A percentile compares a stretch with the other conserved stretches of the same genome.
Evolutionary conservation across 2,797 vertebrate genomes (phyloP).

Genomic region (Mustela erminea): DNA sequence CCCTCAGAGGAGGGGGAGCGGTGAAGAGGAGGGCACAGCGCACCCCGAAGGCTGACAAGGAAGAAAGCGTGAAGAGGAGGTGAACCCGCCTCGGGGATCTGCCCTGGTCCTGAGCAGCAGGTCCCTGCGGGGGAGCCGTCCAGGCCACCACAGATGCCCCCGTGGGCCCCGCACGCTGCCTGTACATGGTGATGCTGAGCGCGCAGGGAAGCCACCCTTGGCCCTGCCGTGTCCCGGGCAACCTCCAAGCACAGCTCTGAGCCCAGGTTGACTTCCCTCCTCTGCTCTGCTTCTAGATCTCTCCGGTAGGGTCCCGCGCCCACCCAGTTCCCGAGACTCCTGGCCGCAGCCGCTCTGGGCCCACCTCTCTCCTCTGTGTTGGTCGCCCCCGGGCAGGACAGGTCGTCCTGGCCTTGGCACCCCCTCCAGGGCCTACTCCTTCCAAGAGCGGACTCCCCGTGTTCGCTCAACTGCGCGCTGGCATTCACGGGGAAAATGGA

Average conservation of each 20-base stretch:
- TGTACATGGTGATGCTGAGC: rapidly evolving
- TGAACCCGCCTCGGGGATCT: rapidly evolving
- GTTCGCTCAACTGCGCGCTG: too few species aligned
- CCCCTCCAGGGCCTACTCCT: not conserved
- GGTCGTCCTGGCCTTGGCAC: too few species aligned
- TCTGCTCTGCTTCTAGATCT: not conserved
- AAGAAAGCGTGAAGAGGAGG: not conserved
- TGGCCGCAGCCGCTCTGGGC: not conserved
- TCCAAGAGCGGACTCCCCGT: too few species aligned
- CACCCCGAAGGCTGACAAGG: not conserved
- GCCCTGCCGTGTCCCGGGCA: not conserved
- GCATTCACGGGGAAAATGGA: not conserved
- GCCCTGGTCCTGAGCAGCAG: not conserved
- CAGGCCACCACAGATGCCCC: not conserved
- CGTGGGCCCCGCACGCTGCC: not conserved
- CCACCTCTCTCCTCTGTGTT: not conserved
- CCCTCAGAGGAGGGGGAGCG: not conserved
- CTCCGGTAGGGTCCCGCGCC: rapidly evolving
- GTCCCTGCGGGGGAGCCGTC: too few species aligned
- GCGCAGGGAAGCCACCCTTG: not conserved
- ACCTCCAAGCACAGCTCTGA: not conserved
- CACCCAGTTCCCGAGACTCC: rapidly evolving
- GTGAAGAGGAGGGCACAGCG: not conserved
- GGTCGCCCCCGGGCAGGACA: too few species aligned
- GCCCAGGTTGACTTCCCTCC: not conserved